These are phyloP conservation scores for Morone saxatilis DNA, from an alignment of 2,113 vertebrate genomes.

Conservation along the genomic window DNA sequence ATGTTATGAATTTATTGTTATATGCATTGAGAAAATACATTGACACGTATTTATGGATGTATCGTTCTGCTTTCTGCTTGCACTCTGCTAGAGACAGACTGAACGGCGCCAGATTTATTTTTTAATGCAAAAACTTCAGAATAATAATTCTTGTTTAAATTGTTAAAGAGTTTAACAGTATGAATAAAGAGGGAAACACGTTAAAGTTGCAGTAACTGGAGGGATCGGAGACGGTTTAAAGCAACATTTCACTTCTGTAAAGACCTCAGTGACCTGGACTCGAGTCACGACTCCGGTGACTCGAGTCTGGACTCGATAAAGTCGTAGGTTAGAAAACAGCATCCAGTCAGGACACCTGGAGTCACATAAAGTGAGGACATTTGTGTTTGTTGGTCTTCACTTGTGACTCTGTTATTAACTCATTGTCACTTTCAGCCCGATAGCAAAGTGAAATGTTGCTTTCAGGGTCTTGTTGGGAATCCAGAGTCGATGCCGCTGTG, in stretches of 20 bases:
- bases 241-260: slow-evolving; percentile 27
- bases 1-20: slow-evolving; percentile 31
- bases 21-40: slow-evolving; percentile 37
- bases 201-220: background rate
- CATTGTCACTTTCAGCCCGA: no score
- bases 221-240: background rate
- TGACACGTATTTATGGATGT: slow-evolving; percentile 28
- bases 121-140: slow-evolving; percentile 19
- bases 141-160: slow-evolving; percentile 1
- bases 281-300: background rate
- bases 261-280: background rate
- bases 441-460: slow-evolving; percentile 43
- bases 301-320: no score
- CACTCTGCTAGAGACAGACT: slow-evolving; percentile 22
- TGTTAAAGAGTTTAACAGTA: background rate
- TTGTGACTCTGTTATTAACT: no score
- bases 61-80: slow-evolving; percentile 33
- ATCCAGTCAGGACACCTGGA: no score
- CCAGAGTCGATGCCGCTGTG: background rate
- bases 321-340: no score
- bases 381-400: background rate
- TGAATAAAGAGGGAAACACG: background rate
- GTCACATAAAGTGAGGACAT: no score
- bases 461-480: background rate
- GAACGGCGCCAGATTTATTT: background rate